Evolutionary conservation across 2,888 invertebrate genomes (phyloP).

Genomic region (Ochlodes sylvanus): DNA sequence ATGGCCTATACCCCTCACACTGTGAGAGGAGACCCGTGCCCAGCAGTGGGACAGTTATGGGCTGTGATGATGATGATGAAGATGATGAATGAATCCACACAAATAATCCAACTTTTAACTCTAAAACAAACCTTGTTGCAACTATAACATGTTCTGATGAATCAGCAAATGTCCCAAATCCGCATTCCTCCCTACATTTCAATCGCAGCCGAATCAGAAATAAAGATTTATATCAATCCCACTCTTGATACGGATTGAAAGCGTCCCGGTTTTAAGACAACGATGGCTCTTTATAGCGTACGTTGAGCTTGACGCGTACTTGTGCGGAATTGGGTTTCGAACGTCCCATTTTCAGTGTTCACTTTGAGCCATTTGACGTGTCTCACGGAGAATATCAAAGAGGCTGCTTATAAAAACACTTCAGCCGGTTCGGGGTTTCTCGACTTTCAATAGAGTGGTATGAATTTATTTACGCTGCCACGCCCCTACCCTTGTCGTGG

Average conservation of each 20-base stretch:
- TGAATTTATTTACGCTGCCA: constrained; percentile 70
- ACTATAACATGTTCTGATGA: too few species aligned
- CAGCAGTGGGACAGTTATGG: too few species aligned
- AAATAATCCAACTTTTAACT: too few species aligned
- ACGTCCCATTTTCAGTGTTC: constrained; percentile 47
- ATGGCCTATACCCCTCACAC: too few species aligned
- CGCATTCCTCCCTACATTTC: constrained; percentile 5
- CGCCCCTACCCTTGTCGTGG: constrained; percentile 44
- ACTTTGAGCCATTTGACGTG: constrained; percentile 54
- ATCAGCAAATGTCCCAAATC: constrained; percentile 5
- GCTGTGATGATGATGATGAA: too few species aligned
- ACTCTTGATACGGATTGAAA: constrained; percentile 30
- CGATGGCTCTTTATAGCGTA: constrained; percentile 20
- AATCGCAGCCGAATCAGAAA: constrained; percentile 24
- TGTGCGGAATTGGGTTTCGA: constrained; percentile 43
- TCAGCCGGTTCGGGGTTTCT: constrained; percentile 59
- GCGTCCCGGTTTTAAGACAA: constrained; percentile 31
- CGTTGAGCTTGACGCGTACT: constrained; percentile 39
- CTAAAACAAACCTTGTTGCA: too few species aligned
- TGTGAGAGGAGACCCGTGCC: too few species aligned
- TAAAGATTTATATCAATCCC: constrained; percentile 36
- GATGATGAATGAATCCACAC: too few species aligned
- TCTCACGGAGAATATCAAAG: constrained; percentile 60
- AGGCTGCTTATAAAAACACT: constrained; percentile 70
- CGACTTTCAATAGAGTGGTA: constrained; percentile 70